Conservation (phyloP, 2,888 invertebrate genomes). For the Calameuta filiformis region DNA sequence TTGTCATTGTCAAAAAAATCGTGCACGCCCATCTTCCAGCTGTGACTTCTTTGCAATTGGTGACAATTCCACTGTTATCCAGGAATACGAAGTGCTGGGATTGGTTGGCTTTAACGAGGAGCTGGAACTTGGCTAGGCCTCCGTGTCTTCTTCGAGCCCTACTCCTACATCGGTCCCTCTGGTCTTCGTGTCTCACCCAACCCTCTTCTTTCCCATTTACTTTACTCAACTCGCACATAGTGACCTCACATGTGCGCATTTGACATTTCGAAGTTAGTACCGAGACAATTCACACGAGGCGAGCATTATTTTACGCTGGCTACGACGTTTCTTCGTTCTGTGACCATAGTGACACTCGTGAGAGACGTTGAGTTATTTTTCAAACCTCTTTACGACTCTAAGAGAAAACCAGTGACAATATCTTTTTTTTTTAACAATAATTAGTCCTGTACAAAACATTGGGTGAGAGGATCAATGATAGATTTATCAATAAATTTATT, state of each 20-base stretch:
- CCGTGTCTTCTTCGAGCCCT: slow-evolving; percentile 33
- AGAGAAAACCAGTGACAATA: neutral
- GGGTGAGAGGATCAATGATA: neutral
- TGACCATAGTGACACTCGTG: slow-evolving; percentile 1
- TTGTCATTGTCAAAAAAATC: neutral
- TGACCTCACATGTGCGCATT: slow-evolving; percentile 31
- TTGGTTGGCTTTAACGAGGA: slow-evolving; percentile 12
- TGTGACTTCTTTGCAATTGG: neutral
- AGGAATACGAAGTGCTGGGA: slow-evolving; percentile 16
- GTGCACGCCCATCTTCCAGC: neutral
- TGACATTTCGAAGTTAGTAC: slow-evolving; percentile 44
- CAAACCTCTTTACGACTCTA: neutral
- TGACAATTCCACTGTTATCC: slow-evolving; percentile 13
- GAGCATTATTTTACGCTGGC: slow-evolving; percentile 10
- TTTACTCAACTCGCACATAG: slow-evolving; percentile 23
- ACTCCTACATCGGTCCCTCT: slow-evolving; percentile 33
- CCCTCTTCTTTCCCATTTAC: slow-evolving; percentile 18
- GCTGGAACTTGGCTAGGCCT: slow-evolving; percentile 21
- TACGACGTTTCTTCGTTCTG: neutral
- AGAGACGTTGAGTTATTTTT: neutral
- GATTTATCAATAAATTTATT: neutral
- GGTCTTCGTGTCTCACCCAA: slow-evolving; percentile 9
- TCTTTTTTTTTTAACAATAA: neutral
- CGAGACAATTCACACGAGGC: slow-evolving; percentile 34
- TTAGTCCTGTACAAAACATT: neutral